Conservation (phyloP, 2,113 vertebrate genomes). For the Pluvialis apricaria region DNA sequence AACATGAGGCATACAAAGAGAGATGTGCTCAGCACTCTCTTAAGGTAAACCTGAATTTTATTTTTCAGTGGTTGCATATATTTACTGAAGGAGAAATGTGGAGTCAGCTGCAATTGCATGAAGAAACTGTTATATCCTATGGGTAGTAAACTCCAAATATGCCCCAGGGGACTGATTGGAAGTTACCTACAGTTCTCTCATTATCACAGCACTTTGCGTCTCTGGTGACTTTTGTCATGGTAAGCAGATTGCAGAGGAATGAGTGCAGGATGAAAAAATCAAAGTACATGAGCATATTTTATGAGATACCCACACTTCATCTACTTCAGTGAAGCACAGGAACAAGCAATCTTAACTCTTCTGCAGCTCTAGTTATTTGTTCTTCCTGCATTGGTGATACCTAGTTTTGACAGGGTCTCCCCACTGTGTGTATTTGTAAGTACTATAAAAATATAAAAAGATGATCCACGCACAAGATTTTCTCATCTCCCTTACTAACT, state of each 20-base stretch:
- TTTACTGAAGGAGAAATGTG: slow-evolving; percentile 29
- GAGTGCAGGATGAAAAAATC: slow-evolving; percentile 1
- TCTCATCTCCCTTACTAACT: background rate
- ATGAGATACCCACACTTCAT: background rate
- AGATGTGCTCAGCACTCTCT: background rate
- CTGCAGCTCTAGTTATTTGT: background rate
- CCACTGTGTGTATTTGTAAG: background rate
- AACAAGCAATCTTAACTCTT: background rate
- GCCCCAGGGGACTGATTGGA: slow-evolving; percentile 22
- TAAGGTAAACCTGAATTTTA: slow-evolving; percentile 38
- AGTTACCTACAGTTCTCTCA: slow-evolving; percentile 40
- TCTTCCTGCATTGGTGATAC: background rate
- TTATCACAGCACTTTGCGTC: slow-evolving; percentile 34
- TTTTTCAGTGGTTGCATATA: slow-evolving; percentile 22
- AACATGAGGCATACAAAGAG: background rate
- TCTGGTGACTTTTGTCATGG: slow-evolving; percentile 46
- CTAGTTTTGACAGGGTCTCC: background rate
- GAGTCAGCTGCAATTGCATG: slow-evolving; percentile 27
- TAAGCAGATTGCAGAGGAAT: slow-evolving; percentile 33
- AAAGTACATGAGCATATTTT: background rate
- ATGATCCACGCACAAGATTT: background rate
- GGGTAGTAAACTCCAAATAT: slow-evolving; percentile 50
- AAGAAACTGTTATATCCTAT: slow-evolving; percentile 17
- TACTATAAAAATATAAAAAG: background rate
- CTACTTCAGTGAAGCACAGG: background rate